These are phyloP conservation scores for Drosophila funebris DNA, from an alignment of 1,140 invertebrate species.

Conservation along the genomic window DNA sequence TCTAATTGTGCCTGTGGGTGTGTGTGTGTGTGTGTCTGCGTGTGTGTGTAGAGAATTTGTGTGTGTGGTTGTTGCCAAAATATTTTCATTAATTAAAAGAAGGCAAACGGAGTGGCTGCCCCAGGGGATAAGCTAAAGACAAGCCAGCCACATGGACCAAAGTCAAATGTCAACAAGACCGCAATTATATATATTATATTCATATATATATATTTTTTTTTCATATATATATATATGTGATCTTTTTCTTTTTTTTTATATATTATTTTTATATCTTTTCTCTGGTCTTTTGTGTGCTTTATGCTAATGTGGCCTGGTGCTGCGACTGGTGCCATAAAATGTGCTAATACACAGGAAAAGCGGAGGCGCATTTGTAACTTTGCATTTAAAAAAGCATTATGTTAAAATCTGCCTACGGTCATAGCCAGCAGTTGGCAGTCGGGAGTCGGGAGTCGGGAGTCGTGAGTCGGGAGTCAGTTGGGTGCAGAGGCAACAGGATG, in stretches of 20 bases:
- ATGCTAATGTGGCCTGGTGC: slow-evolving; percentile 65
- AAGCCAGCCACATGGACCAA: slow-evolving; percentile 50
- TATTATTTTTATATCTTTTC: slow-evolving; percentile 44
- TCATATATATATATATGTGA: slow-evolving; percentile 16
- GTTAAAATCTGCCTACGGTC: slow-evolving; percentile 79
- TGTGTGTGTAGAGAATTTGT: no score
- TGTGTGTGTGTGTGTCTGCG: background rate
- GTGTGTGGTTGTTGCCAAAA: slow-evolving; percentile 26
- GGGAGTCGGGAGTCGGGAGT: background rate
- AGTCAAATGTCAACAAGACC: slow-evolving; percentile 75
- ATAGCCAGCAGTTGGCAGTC: slow-evolving; percentile 41
- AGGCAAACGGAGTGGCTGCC: slow-evolving; percentile 17
- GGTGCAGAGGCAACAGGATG: background rate
- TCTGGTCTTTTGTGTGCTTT: slow-evolving; percentile 72
- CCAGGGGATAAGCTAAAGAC: slow-evolving; percentile 8
- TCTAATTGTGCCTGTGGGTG: background rate
- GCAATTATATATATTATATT: slow-evolving; percentile 61
- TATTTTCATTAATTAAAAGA: slow-evolving; percentile 77
- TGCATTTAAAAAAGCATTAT: slow-evolving; percentile 82
- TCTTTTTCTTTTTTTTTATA: slow-evolving; percentile 52
- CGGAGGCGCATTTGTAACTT: slow-evolving; percentile 73
- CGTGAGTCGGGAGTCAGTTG: background rate
- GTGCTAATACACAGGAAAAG: slow-evolving; percentile 71
- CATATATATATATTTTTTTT: slow-evolving; percentile 36
- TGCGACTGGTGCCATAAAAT: slow-evolving; percentile 71